phyloP scores from a whole-genome alignment of 2,113 vertebrate genomes.

The Antechinus flavipes region DNA sequence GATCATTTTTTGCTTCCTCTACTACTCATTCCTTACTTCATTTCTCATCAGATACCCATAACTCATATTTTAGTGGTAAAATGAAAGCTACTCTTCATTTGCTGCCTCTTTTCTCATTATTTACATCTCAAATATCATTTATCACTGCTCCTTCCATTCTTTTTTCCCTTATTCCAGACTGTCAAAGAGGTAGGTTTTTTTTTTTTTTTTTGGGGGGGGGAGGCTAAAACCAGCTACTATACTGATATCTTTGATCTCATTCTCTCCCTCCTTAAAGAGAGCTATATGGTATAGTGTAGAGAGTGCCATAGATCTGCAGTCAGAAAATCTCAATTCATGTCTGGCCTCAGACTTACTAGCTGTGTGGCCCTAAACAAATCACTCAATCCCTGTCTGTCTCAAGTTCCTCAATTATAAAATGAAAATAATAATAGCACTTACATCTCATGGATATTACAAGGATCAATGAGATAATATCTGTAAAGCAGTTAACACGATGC shows the following conservation, averaged over 20 bases:
- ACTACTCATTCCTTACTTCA: neutral
- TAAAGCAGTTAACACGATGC: neutral
- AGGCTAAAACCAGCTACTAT: too few species aligned
- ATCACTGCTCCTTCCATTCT: neutral
- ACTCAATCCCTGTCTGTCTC: neutral
- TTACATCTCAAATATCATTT: neutral
- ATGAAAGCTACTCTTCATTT: neutral
- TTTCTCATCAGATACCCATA: neutral
- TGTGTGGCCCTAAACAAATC: neutral
- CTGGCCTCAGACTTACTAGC: neutral
- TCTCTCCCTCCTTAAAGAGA: neutral
- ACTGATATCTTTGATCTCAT: too few species aligned
- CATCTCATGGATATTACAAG: neutral
- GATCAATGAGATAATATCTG: neutral
- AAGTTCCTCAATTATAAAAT: neutral
- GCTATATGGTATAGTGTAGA: neutral
- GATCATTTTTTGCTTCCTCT: neutral
- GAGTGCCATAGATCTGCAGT: neutral
- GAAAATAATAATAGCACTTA: neutral
- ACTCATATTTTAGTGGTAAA: neutral
- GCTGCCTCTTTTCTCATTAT: neutral
- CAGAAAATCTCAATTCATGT: neutral
- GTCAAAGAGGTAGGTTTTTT: neutral
- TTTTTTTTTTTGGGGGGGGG: too few species aligned
- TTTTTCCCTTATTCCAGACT: neutral